Evolutionary conservation across 2,888 invertebrate genomes (phyloP).

Genomic region (Gari tellinella): DNA sequence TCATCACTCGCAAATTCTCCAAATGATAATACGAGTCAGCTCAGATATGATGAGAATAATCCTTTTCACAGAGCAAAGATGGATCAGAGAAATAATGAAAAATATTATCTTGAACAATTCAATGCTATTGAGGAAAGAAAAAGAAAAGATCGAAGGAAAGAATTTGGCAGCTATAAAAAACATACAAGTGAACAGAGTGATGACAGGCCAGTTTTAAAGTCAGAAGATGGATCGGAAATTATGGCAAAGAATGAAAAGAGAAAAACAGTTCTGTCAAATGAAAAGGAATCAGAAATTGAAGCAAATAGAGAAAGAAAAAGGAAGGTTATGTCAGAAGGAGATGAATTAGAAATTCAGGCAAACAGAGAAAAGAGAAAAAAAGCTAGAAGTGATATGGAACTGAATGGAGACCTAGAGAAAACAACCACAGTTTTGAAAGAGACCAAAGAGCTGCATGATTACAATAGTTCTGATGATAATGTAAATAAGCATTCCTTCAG

Average conservation of each 20-base stretch:
- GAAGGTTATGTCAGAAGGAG: too few relatives aligned
- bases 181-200: too few relatives aligned
- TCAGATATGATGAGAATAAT: not conserved
- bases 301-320: not conserved
- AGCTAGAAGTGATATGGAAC: not conserved
- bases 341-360: too few relatives aligned
- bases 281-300: not conserved
- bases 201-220: too few relatives aligned
- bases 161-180: not conserved
- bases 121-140: conserved; percentile 32
- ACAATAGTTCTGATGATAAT: not conserved
- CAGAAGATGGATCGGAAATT: conserved; percentile 3
- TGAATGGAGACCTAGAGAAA: not conserved
- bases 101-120: conserved; percentile 39
- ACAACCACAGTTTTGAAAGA: not conserved
- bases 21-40: not conserved
- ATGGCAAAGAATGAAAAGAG: conserved; percentile 3
- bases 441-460: not conserved
- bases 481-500: not conserved
- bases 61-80: conserved; percentile 4
- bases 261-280: not conserved
- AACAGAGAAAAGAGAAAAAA: conserved; percentile 1
- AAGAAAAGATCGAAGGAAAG: conserved; percentile 24
- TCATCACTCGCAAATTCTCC: too few relatives aligned
- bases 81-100: conserved; percentile 34